Conservation (phyloP, 2,888 invertebrate species). For the Meteorus cinctellus region DNA sequence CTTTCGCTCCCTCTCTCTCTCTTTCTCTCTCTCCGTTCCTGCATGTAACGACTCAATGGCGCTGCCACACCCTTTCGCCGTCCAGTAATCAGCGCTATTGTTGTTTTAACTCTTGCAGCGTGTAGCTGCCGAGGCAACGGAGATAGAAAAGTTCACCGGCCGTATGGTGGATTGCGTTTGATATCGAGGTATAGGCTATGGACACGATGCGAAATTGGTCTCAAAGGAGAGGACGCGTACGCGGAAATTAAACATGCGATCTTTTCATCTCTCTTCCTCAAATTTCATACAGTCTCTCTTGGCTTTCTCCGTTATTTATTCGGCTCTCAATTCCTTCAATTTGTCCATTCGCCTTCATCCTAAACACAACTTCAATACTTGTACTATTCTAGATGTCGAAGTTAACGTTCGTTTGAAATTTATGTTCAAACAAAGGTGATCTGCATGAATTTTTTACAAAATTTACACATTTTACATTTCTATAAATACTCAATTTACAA, state of each 20-base stretch:
- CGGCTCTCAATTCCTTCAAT: not conserved
- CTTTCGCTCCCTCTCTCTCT: slow-evolving; percentile 54
- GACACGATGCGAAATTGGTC: not conserved
- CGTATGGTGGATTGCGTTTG: slow-evolving; percentile 7
- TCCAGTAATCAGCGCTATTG: slow-evolving; percentile 72
- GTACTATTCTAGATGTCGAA: not conserved
- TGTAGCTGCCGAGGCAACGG: slow-evolving; percentile 44
- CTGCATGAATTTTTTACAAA: too few species aligned
- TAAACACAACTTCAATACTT: not conserved
- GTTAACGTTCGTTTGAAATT: too few species aligned
- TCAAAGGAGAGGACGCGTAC: slow-evolving; percentile 1
- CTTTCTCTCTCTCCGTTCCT: slow-evolving; percentile 64
- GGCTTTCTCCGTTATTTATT: slow-evolving; percentile 3
- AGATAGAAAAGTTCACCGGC: slow-evolving; percentile 27
- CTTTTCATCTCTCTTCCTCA: not conserved
- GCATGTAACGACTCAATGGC: slow-evolving; percentile 72
- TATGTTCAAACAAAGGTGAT: too few species aligned
- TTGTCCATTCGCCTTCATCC: not conserved
- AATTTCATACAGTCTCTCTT: slow-evolving; percentile 20
- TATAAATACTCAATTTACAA: too few species aligned
- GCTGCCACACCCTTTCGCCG: slow-evolving; percentile 72
- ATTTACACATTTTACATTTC: too few species aligned
- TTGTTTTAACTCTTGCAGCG: slow-evolving; percentile 65
- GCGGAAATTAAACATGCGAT: slow-evolving; percentile 4
- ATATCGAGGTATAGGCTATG: slow-evolving; percentile 12